These are phyloP conservation scores for Drosophila meridionalis DNA, from an alignment of 2,888 invertebrate species.

Conservation along the genomic window DNA sequence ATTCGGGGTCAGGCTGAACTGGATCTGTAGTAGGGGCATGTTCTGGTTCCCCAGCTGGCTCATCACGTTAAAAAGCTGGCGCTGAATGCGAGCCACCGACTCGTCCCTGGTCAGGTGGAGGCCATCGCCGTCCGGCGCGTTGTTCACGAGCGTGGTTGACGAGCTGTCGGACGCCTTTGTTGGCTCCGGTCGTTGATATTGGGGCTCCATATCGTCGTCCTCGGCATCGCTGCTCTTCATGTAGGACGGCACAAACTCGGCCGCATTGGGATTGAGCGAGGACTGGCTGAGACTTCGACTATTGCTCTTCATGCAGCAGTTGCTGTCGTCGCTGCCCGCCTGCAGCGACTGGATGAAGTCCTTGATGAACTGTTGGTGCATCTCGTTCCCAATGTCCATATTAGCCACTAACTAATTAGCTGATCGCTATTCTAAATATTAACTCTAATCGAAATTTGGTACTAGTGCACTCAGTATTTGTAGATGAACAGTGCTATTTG, in stretches of 20 bases:
- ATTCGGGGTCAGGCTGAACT: constrained; percentile 40
- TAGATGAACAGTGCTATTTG: constrained; percentile 26
- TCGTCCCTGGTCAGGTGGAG: neutral
- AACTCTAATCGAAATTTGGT: constrained; percentile 44
- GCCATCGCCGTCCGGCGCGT: constrained; percentile 28
- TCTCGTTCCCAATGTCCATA: constrained; percentile 30
- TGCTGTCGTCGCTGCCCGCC: constrained; percentile 22
- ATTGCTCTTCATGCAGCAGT: constrained; percentile 1
- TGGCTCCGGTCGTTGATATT: neutral
- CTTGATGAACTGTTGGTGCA: constrained; percentile 26
- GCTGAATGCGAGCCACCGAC: constrained; percentile 22
- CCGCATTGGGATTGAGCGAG: constrained; percentile 60
- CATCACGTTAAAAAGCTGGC: constrained; percentile 55
- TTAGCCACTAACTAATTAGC: constrained; percentile 3
- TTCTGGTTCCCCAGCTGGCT: constrained; percentile 50
- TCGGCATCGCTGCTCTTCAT: constrained; percentile 16
- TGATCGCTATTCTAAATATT: constrained; percentile 8
- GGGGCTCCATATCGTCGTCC: neutral
- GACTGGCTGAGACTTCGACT: constrained; percentile 29
- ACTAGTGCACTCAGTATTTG: constrained; percentile 31
- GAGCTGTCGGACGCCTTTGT: constrained; percentile 33
- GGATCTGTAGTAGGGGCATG: constrained; percentile 40
- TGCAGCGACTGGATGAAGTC: constrained; percentile 34
- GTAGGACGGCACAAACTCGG: constrained; percentile 61
- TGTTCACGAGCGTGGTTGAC: constrained; percentile 43